These are phyloP conservation scores for Apoderus coryli DNA, from an alignment of 2,888 invertebrate species.

Conservation along the genomic window DNA sequence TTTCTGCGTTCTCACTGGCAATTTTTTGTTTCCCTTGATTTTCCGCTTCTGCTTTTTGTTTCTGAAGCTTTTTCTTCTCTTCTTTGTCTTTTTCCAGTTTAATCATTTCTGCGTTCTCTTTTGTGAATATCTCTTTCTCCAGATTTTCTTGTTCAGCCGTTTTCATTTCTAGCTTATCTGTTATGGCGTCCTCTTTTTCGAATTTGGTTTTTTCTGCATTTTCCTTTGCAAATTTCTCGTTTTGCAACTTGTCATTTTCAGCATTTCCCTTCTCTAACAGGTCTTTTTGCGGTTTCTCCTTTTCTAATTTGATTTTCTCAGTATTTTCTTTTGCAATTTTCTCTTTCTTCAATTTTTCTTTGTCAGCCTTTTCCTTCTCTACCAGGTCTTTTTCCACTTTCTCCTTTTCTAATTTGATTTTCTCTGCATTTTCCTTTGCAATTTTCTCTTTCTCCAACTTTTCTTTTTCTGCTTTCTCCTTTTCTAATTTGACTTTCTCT, in stretches of 20 bases:
- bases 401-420: conserved; percentile 11
- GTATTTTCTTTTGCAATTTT: conserved; percentile 17
- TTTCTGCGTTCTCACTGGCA: conserved; percentile 11
- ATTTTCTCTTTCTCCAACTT: conserved; percentile 12
- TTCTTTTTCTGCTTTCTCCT: conserved; percentile 14
- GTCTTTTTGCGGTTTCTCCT: conserved; percentile 3
- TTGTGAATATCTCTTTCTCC: conserved; percentile 10
- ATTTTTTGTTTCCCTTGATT: conserved; percentile 13
- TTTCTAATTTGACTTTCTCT: conserved; percentile 10
- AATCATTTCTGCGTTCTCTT: conserved; percentile 11
- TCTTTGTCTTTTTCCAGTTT: conserved; percentile 11
- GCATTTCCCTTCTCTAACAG: conserved; percentile 6
- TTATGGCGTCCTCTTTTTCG: conserved; percentile 3
- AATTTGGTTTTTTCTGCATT: conserved; percentile 10
- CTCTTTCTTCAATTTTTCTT: conserved; percentile 15
- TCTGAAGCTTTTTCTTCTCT: conserved; percentile 11
- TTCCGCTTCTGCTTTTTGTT: conserved; percentile 11
- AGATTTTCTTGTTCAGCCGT: conserved; percentile 9
- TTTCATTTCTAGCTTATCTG: conserved; percentile 3
- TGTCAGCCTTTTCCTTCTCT: conserved; percentile 19
- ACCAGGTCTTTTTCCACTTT: conserved; percentile 20
- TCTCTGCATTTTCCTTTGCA: conserved; percentile 11
- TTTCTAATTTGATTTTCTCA: conserved; percentile 10
- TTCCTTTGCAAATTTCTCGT: conserved; percentile 8
- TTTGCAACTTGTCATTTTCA: conserved; percentile 7